Conservation (phyloP, 2,888 invertebrate species). For the Selenia dentaria region DNA sequence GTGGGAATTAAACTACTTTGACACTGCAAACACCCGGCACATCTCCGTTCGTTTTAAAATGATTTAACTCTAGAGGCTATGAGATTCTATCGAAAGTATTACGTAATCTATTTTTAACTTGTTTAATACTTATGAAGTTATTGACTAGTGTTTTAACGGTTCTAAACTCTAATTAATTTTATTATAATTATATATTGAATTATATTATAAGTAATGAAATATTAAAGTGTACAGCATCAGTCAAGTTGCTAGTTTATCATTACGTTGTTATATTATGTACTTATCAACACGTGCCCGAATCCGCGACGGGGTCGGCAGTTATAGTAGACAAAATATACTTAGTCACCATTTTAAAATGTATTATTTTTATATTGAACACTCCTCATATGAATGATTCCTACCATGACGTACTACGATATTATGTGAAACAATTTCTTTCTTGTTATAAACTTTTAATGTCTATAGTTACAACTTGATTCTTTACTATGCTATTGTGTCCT, state of each 20-base stretch:
- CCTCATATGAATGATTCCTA: no score
- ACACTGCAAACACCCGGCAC: constrained; percentile 2
- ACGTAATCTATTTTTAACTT: constrained; percentile 22
- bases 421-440: background rate
- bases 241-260: no score
- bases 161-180: constrained; percentile 16
- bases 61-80: constrained; percentile 27
- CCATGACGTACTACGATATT: no score
- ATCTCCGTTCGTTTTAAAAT: background rate
- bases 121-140: constrained; percentile 23
- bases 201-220: no score
- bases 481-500: no score
- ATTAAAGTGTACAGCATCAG: no score
- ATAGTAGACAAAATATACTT: background rate
- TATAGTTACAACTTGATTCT: no score
- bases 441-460: no score
- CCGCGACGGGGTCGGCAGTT: no score
- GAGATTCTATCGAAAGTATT: constrained; percentile 26
- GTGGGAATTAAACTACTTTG: no score
- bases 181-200: constrained; percentile 2
- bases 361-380: background rate
- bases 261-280: no score
- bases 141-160: constrained; percentile 11
- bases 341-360: constrained; percentile 1
- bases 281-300: no score